phyloP scores from a whole-genome alignment of 1,140 invertebrate genomes.

The Bicyclus anynana region DNA sequence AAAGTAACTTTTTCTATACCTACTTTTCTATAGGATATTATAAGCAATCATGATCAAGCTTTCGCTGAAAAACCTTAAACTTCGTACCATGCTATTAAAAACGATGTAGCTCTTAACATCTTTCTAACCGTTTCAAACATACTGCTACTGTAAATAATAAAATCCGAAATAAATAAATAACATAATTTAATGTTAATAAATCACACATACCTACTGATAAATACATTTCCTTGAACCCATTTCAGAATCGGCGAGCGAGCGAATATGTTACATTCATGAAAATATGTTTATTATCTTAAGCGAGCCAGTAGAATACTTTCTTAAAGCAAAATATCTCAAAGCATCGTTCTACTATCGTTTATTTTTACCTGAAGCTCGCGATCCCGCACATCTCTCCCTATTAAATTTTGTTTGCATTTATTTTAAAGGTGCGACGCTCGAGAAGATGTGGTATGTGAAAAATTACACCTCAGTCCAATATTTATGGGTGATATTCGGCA shows the following conservation, averaged over 20 bases:
- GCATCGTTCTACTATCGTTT: conserved; percentile 64
- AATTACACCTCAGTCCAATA: conserved; percentile 77
- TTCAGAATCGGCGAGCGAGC: background rate
- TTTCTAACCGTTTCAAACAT: no score
- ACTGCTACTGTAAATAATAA: no score
- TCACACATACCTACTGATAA: background rate
- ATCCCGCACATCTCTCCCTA: conserved; percentile 76
- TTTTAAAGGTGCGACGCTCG: conserved; percentile 76
- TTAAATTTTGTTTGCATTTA: conserved; percentile 78
- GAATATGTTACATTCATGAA: conserved; percentile 16
- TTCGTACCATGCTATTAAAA: no score
- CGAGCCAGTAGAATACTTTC: conserved; percentile 48
- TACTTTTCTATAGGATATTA: no score
- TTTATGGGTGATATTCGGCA: conserved; percentile 77
- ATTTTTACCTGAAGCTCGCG: conserved; percentile 73
- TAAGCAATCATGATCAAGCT: no score
- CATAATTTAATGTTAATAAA: background rate
- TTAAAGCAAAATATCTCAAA: conserved; percentile 58
- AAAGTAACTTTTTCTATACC: no score
- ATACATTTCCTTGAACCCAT: background rate
- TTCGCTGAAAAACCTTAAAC: no score
- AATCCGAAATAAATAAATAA: no score
- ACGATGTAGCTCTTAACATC: no score
- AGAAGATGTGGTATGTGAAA: conserved; percentile 75
- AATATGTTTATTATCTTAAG: conserved; percentile 34